Percentiles rank a stretch among this genome's conserved stretches.
phyloP scores from a whole-genome alignment of 2,888 invertebrate species.

The Tolmerus cingulatus region DNA sequence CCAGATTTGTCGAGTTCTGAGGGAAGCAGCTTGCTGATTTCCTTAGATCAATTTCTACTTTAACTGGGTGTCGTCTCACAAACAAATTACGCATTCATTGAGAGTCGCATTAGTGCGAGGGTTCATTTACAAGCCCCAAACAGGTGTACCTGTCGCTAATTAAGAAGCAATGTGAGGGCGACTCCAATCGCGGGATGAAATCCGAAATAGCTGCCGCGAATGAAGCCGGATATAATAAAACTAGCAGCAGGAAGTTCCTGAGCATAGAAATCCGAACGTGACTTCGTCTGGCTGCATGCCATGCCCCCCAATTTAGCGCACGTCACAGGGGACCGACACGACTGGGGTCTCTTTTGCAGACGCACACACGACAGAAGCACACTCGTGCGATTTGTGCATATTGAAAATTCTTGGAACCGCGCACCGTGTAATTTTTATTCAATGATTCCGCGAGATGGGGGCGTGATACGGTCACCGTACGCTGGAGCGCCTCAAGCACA shows the following conservation, averaged over 20 bases:
- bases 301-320: background rate
- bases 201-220: background rate
- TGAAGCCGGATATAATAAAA: background rate
- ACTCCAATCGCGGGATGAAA: background rate
- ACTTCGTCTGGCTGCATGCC: background rate
- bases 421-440: conserved; percentile 9
- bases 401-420: background rate
- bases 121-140: background rate
- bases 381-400: background rate
- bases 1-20: background rate
- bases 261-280: background rate
- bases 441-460: background rate
- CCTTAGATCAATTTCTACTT: background rate
- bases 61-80: background rate
- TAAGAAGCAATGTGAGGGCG: background rate
- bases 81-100: background rate
- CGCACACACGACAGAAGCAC: background rate
- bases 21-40: background rate
- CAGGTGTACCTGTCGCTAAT: background rate
- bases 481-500: background rate
- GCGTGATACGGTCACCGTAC: background rate
- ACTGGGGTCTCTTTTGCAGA: background rate
- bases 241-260: background rate
- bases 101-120: background rate
- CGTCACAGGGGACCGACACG: background rate